Percentiles rank a stretch among this genome's conserved stretches.
phyloP scores from a whole-genome alignment of 2,113 vertebrate genomes.

The Acanthochromis polyacanthus region DNA sequence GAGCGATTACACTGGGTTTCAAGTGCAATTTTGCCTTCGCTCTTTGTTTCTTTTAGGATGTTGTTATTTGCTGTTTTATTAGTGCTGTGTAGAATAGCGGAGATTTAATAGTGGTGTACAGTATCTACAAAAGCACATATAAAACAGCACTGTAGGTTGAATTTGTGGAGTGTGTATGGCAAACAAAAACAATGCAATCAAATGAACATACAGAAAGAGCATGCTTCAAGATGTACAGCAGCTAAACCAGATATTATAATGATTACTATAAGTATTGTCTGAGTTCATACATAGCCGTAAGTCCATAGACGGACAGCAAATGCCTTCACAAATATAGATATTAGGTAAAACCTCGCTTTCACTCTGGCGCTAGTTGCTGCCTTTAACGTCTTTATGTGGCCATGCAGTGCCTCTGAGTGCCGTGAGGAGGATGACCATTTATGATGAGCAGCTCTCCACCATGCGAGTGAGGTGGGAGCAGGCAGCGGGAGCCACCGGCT shows the following conservation, averaged over 20 bases:
- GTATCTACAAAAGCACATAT: conserved; percentile 40
- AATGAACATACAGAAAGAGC: neutral
- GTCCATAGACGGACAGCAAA: no score
- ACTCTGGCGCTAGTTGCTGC: neutral
- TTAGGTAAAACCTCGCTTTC: neutral
- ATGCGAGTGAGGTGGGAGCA: conserved; percentile 94
- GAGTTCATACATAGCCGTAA: no score
- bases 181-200: neutral
- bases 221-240: neutral
- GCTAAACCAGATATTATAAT: no score
- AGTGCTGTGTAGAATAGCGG: neutral
- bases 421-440: conserved; percentile 89
- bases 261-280: no score
- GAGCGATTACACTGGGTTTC: conserved; percentile 8
- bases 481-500: conserved; percentile 89
- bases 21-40: neutral
- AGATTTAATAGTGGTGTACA: conserved; percentile 28
- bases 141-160: conserved; percentile 30
- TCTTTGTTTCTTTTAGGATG: conserved; percentile 31
- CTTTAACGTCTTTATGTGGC: conserved; percentile 5
- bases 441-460: conserved; percentile 89
- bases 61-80: conserved; percentile 38
- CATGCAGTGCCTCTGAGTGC: conserved; percentile 89
- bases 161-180: neutral
- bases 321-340: neutral